phyloP scores from a whole-genome alignment of 2,113 vertebrate species.

The Gymnorhina tibicen region DNA sequence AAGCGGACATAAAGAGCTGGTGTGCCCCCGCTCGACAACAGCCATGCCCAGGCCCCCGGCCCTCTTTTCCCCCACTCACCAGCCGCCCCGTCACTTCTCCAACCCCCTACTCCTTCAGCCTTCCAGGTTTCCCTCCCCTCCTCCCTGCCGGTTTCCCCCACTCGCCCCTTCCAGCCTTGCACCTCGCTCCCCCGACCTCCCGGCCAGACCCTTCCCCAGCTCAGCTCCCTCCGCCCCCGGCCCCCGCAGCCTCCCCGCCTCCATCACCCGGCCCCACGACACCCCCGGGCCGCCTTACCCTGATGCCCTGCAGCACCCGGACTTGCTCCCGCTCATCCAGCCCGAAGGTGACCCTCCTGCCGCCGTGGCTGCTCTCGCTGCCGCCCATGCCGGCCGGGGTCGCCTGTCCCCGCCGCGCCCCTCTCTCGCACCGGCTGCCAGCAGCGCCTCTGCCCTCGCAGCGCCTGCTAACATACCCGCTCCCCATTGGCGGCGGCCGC shows the following conservation, averaged over 20 bases:
- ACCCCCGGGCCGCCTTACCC: conserved; percentile 74
- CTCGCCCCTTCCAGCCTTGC: background rate
- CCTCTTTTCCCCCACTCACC: background rate
- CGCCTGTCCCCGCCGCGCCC: background rate
- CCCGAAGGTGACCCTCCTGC: conserved; percentile 85
- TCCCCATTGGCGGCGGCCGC: background rate
- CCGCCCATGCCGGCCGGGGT: conserved; percentile 75
- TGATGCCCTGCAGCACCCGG: conserved; percentile 89
- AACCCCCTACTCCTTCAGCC: background rate
- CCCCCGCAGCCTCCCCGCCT: background rate
- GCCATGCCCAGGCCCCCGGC: background rate
- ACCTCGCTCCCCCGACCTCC: background rate
- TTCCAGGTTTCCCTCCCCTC: background rate
- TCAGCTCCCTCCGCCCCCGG: background rate
- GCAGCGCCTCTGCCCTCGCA: background rate
- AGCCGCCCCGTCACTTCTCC: background rate
- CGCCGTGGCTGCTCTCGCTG: conserved; percentile 75
- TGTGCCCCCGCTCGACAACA: accelerated
- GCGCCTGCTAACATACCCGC: background rate
- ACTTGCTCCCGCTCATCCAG: conserved; percentile 87
- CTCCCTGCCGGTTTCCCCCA: accelerated
- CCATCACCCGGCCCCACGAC: background rate
- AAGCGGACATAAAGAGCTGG: background rate
- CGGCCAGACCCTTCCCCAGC: background rate
- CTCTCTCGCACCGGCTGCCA: background rate